Evolutionary conservation across 2,113 vertebrate species (phyloP), one percentile per base, ranked within the genome.

Genomic region (Nesogale talazaci): DNA sequence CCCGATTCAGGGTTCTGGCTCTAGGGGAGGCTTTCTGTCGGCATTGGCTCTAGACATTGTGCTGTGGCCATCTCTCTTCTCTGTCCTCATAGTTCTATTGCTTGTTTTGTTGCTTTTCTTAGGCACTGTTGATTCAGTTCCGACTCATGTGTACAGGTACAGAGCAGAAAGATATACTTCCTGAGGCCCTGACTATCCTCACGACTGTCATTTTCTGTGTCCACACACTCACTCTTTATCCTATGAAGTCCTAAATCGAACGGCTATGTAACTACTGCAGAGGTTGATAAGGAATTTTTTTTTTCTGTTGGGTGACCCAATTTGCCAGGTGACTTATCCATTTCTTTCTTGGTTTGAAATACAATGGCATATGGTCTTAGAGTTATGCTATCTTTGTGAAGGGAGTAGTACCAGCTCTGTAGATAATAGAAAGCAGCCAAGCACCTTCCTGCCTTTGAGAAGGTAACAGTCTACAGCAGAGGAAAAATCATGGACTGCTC

Each of bases 381-480:
- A 65, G 19, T 3, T 12, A 11, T 27, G n/a, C 1, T 38, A 81
- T 8, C 27, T 52, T 12, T 12, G n/a, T 52, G 70, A 31, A 10
- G n/a, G 42, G 82, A 27, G 1, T 0, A 42, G 31, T 29, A 56
- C 46, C 0, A 42, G 56, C 31, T 0, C 14, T 8, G 38, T 10
- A 1, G 20, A 38, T 3, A 46, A n/a, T 0, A 0, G 4, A 38
- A 3, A n/a, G 67, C 14, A 19, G 52, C 34, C 46, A 11, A 40
- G 52, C 2, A 2, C 57, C 29, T 11, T 4, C 1, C 0, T 2
- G 8, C 25, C 1, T 1, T 9, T 23, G 0, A 42, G 38, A n/a
- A 3, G 14, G 29, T 22, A 25, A 40, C 0, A 1, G 19, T 3
- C 20, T 19, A 6, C 22, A 36, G 34, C 2, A 6, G 29, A 20